Conservation (phyloP, 2,113 vertebrate species). For the Pelmatolapia mariae region DNA sequence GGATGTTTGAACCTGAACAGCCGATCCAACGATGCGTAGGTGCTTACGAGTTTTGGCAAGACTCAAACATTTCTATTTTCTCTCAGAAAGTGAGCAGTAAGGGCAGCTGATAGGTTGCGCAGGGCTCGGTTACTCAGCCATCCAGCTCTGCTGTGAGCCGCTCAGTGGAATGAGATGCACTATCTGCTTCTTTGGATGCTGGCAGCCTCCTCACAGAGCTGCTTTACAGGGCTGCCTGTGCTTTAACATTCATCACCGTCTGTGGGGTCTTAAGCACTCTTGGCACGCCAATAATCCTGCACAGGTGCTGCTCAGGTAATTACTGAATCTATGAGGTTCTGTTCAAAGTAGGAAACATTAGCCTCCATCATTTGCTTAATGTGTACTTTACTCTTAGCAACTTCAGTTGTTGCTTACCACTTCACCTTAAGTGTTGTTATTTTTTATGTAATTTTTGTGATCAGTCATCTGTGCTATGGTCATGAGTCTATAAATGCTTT, state of each 20-base stretch:
- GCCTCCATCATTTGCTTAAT: not conserved
- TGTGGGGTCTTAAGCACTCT: not conserved
- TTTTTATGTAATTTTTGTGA: not conserved
- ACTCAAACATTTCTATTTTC: conserved; percentile 1
- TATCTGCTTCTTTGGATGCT: not conserved
- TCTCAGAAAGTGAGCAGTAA: not conserved
- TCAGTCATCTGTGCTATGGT: not conserved
- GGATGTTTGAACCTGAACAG: not conserved
- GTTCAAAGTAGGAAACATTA: not conserved
- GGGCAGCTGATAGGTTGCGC: not conserved
- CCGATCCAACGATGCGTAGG: not conserved
- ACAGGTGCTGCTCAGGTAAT: conserved; percentile 14
- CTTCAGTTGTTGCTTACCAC: not conserved
- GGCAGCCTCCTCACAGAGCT: not conserved
- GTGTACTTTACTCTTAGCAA: not conserved
- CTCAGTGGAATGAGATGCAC: not conserved
- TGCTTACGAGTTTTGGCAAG: not conserved
- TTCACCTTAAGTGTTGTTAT: not conserved
- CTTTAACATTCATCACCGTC: not conserved
- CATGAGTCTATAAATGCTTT: not conserved
- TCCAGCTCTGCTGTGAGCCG: not conserved
- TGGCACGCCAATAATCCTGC: not conserved
- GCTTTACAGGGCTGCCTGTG: not conserved
- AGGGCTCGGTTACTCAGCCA: not conserved
- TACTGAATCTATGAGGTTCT: not conserved